These are phyloP conservation scores for Glaucidium brasilianum DNA, from an alignment of 2,113 vertebrate genomes.

Conservation along the genomic window DNA sequence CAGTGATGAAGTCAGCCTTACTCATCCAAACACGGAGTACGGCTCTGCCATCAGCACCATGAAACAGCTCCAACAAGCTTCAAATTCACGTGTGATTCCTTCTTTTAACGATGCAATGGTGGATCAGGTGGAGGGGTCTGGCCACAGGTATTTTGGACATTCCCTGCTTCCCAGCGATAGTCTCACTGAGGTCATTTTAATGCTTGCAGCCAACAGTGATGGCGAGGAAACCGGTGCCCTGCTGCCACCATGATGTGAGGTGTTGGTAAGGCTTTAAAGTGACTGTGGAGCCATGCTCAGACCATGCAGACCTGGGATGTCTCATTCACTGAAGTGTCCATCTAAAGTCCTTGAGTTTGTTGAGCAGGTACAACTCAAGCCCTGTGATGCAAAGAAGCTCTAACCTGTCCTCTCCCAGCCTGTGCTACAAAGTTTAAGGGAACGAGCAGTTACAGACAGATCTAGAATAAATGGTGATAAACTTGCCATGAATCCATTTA, in stretches of 20 bases:
- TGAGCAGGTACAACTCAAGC: background rate
- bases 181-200: background rate
- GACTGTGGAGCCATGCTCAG: background rate
- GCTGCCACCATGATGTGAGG: background rate
- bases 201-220: accelerated
- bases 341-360: background rate
- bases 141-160: background rate
- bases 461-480: background rate
- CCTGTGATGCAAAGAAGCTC: accelerated
- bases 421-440: background rate
- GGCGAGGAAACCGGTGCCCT: background rate
- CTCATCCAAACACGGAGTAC: accelerated
- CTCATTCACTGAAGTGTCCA: background rate
- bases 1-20: background rate
- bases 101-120: background rate
- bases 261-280: background rate
- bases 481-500: background rate
- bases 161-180: background rate
- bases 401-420: background rate
- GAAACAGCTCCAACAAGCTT: background rate
- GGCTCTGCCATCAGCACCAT: background rate
- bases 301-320: background rate
- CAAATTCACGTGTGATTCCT: accelerated
- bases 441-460: background rate
- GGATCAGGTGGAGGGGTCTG: background rate